Conservation (phyloP, 2,797 vertebrate species). For the Sebastes dallii region DNA sequence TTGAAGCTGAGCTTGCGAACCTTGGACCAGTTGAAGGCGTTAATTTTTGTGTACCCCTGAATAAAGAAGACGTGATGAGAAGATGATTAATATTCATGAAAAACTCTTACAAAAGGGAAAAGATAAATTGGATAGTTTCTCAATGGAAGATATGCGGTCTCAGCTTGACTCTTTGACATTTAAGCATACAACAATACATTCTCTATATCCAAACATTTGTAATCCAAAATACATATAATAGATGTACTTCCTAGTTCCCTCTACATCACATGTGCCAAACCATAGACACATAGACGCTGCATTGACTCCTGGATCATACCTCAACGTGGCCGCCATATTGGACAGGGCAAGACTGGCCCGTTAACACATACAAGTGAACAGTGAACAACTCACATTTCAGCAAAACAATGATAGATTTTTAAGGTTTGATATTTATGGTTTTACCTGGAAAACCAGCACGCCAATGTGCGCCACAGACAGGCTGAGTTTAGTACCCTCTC, state of each 20-base stretch:
- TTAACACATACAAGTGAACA: background rate
- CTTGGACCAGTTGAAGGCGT: conserved; percentile 98
- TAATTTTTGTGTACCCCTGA: conserved; percentile 96
- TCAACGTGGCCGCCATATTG: too few relatives aligned
- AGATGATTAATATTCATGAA: background rate
- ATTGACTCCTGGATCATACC: too few relatives aligned
- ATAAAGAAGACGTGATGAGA: background rate
- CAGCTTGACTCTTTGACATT: too few relatives aligned
- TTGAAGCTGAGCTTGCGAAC: conserved; percentile 99
- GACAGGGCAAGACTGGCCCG: too few relatives aligned
- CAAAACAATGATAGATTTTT: background rate
- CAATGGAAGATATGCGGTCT: too few relatives aligned
- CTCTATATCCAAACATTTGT: background rate
- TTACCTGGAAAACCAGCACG: conserved; percentile 96
- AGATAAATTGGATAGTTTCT: background rate
- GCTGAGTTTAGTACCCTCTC: conserved; percentile 94
- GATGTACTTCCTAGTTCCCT: background rate
- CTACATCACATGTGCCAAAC: background rate
- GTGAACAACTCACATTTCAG: background rate
- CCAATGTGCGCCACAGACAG: conserved; percentile 94
- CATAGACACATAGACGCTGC: too few relatives aligned
- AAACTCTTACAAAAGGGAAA: background rate
- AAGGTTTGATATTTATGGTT: background rate
- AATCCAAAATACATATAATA: background rate
- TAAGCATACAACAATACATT: too few relatives aligned